phyloP scores from a whole-genome alignment of 2,888 invertebrate genomes.

The Microctonus hyperodae region DNA sequence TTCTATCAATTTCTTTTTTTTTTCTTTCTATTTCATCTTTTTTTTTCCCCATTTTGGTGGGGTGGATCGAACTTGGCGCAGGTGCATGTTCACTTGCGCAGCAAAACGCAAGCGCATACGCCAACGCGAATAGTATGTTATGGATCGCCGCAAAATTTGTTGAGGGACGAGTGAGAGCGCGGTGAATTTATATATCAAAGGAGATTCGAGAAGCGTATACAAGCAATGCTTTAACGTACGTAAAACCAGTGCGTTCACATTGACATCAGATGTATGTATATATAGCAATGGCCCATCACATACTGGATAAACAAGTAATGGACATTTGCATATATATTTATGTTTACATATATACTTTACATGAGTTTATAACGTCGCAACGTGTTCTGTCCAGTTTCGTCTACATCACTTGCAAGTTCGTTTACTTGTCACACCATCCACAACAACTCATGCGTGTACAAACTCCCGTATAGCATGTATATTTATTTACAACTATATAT shows the following conservation, averaged over 20 bases:
- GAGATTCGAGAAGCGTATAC: constrained; percentile 30
- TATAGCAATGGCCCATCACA: too few relatives aligned
- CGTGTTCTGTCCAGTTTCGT: background rate
- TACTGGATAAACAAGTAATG: constrained; percentile 7
- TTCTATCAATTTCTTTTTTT: background rate
- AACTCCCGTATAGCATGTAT: background rate
- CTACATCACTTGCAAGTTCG: too few relatives aligned
- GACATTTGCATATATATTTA: background rate
- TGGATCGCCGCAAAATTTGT: constrained; percentile 39
- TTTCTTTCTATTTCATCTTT: background rate
- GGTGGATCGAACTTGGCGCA: constrained; percentile 40
- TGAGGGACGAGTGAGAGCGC: constrained; percentile 10
- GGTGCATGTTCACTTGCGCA: constrained; percentile 26
- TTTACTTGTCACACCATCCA: background rate
- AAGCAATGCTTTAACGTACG: too few relatives aligned
- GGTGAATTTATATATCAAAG: constrained; percentile 27
- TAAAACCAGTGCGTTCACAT: too few relatives aligned
- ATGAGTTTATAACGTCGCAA: background rate
- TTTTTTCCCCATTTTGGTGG: constrained; percentile 29
- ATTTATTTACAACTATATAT: too few relatives aligned
- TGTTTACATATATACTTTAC: too few relatives aligned
- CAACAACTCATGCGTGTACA: background rate
- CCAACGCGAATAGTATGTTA: constrained; percentile 35
- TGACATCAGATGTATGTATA: too few relatives aligned
- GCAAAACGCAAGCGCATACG: constrained; percentile 38